Percentiles rank a stretch among this genome's conserved stretches.
Conservation (phyloP, 30 jellyfish, hydroid and myxozoan species). For the Aurelia coerulea region DNA sequence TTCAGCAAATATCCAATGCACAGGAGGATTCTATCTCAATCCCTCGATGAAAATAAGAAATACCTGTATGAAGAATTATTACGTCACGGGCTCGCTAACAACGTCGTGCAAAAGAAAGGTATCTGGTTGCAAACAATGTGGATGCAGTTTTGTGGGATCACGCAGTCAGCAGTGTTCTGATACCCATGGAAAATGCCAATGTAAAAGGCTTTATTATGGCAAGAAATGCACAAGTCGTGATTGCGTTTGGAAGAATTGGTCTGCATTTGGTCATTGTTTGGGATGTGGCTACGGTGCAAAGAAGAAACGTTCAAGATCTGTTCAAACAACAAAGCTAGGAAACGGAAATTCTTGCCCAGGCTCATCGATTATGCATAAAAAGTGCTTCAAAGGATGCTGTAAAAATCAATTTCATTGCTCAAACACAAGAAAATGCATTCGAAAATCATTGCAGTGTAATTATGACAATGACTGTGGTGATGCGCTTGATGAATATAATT, state of each 20-base stretch:
- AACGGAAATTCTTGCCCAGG: slow-evolving; percentile 12
- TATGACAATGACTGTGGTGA: slow-evolving; percentile 64
- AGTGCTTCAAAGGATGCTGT: slow-evolving; percentile 45
- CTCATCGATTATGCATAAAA: neutral
- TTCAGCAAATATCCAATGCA: slow-evolving; percentile 39
- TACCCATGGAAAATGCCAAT: slow-evolving; percentile 29
- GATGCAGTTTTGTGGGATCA: slow-evolving; percentile 18
- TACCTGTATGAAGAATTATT: slow-evolving; percentile 18
- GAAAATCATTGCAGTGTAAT: slow-evolving; percentile 4
- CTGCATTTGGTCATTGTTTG: neutral
- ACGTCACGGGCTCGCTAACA: slow-evolving; percentile 17
- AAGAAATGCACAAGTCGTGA: slow-evolving; percentile 16
- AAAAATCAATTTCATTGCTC: slow-evolving; percentile 35
- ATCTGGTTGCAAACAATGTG: slow-evolving; percentile 16
- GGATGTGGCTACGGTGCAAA: slow-evolving; percentile 41
- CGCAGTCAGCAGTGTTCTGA: slow-evolving; percentile 13
- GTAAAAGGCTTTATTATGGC: slow-evolving; percentile 32
- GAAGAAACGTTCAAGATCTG: slow-evolving; percentile 12
- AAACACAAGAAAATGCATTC: slow-evolving; percentile 28
- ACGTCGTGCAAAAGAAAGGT: slow-evolving; percentile 33
- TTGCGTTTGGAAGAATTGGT: slow-evolving; percentile 56
- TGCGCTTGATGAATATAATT: slow-evolving; percentile 24
- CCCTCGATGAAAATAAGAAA: slow-evolving; percentile 42
- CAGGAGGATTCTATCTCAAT: slow-evolving; percentile 14
- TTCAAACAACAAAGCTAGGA: neutral